phyloP scores from a whole-genome alignment of 2,888 invertebrate species.

The Polylopha cassiicola region DNA sequence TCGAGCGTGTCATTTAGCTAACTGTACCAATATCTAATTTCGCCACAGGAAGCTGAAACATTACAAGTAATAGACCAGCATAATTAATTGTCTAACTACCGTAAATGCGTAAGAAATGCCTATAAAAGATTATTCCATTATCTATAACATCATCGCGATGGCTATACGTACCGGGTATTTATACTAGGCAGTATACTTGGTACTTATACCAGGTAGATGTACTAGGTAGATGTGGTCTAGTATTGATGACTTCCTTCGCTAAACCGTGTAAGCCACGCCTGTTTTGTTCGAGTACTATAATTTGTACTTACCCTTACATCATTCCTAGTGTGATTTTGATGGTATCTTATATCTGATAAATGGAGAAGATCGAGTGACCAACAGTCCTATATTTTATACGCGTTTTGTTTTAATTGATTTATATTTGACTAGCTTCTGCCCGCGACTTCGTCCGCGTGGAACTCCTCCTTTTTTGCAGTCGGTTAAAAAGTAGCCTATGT shows the following conservation, averaged over 20 bases:
- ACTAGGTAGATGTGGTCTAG: constrained; percentile 9
- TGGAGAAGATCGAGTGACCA: not conserved
- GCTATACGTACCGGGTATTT: not conserved
- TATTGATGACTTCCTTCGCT: constrained; percentile 20
- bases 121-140: no score
- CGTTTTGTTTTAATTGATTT: not conserved
- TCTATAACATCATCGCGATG: constrained; percentile 11
- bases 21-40: no score
- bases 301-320: constrained; percentile 17
- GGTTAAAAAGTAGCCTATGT: no score
- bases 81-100: no score
- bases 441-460: no score
- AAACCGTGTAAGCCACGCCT: constrained; percentile 12
- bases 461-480: no score
- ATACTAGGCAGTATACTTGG: constrained; percentile 5
- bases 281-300: constrained; percentile 4
- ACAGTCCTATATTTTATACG: not conserved
- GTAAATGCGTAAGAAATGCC: no score
- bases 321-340: constrained; percentile 6
- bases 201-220: constrained; percentile 10
- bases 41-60: no score
- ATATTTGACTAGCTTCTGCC: no score
- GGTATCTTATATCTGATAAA: constrained; percentile 7
- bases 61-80: no score
- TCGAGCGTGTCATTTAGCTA: no score